Conservation (phyloP, 2,113 vertebrate species). For the Albula goreensis region DNA sequence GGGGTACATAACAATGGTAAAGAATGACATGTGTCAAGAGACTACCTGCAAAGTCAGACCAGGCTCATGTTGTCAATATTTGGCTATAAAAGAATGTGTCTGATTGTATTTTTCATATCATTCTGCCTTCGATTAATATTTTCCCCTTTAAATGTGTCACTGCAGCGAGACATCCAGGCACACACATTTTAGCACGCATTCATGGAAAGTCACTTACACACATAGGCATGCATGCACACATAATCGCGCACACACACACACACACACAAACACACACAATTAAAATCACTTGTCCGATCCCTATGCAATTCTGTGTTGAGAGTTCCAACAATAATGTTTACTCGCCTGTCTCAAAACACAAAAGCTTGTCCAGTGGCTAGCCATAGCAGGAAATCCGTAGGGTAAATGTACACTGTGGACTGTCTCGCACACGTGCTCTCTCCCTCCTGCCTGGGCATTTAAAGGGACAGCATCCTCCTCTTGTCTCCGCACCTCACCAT, state of each 20-base stretch:
- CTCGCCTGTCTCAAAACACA: constrained; percentile 60
- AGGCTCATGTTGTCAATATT: neutral
- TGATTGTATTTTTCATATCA: constrained; percentile 9
- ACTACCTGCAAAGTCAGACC: neutral
- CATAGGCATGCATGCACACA: constrained; percentile 7
- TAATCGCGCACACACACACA: neutral
- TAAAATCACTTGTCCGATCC: constrained; percentile 48
- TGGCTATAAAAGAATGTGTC: neutral
- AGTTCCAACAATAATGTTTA: constrained; percentile 71
- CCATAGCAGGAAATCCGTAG: constrained; percentile 63
- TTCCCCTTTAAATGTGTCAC: neutral
- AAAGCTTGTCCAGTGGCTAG: constrained; percentile 52
- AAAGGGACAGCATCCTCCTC: neutral
- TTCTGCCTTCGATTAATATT: neutral
- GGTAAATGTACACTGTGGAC: constrained; percentile 51
- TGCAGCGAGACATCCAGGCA: no score
- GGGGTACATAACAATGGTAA: no score
- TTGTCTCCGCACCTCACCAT: neutral
- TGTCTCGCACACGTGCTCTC: constrained; percentile 31
- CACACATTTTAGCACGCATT: no score
- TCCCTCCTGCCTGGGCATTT: neutral
- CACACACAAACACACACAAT: constrained; percentile 17
- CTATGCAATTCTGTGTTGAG: constrained; percentile 41
- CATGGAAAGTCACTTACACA: neutral
- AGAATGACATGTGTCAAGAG: neutral